phyloP scores from a whole-genome alignment of 2,797 vertebrate genomes.

The Spinibarbus caldwelli region DNA sequence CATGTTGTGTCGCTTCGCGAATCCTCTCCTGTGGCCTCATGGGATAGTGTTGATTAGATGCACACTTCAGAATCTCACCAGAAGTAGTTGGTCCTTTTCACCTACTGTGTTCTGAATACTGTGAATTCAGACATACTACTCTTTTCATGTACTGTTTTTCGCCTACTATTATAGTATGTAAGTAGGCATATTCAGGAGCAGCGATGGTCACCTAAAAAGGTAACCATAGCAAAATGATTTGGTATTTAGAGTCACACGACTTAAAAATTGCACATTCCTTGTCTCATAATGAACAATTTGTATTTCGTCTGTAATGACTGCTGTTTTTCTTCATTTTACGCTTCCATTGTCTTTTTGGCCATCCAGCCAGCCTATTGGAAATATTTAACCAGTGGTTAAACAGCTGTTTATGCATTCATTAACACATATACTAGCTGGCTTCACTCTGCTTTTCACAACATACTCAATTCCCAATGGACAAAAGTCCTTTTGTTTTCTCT shows the following conservation, averaged over 20 bases:
- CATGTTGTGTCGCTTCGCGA: neutral
- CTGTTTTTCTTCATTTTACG: neutral
- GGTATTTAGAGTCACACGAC: neutral
- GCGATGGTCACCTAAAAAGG: neutral
- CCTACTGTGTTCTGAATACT: neutral
- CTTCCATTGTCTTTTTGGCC: neutral
- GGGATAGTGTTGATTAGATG: neutral
- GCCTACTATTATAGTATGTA: neutral
- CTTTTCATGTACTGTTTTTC: neutral
- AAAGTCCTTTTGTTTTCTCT: neutral
- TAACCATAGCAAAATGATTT: neutral
- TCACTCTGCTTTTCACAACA: neutral
- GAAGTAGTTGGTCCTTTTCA: neutral
- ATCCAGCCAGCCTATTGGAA: neutral
- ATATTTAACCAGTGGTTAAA: neutral
- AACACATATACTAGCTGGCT: neutral
- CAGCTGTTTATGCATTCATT: no score
- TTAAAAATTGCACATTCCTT: neutral
- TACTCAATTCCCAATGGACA: neutral
- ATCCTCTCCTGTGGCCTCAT: neutral
- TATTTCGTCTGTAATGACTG: neutral
- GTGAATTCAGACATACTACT: neutral
- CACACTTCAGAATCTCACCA: neutral
- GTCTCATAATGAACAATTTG: neutral
- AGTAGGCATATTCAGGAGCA: neutral